Conservation (phyloP, 2,113 vertebrate genomes). For the Brevimyrus niger region DNA sequence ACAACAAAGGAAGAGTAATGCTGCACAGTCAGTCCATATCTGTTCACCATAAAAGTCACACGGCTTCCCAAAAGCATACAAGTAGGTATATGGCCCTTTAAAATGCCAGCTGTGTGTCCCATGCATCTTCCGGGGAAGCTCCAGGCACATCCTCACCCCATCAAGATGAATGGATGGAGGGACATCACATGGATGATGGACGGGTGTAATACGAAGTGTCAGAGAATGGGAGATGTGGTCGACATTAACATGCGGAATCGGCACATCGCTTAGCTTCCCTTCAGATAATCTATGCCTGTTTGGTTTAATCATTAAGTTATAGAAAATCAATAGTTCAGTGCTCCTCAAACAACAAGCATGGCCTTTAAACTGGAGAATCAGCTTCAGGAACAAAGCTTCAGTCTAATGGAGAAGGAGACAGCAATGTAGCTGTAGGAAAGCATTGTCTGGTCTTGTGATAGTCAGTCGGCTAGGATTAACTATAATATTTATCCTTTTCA, state of each 20-base stretch:
- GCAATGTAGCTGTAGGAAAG: background rate
- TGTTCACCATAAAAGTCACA: background rate
- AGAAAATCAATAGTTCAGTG: background rate
- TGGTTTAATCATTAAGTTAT: background rate
- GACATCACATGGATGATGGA: background rate
- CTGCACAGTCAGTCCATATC: background rate
- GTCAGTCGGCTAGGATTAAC: background rate
- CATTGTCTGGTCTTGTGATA: background rate
- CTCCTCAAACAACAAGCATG: background rate
- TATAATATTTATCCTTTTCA: background rate
- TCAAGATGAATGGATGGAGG: background rate
- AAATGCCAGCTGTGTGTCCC: background rate
- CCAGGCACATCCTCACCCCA: background rate
- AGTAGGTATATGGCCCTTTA: background rate
- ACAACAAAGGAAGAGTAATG: background rate
- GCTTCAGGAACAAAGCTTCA: background rate
- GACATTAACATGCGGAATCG: background rate
- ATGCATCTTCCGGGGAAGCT: background rate
- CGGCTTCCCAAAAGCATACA: background rate
- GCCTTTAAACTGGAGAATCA: background rate
- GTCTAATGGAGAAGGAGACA: background rate
- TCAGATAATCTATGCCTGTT: background rate
- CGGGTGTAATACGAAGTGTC: background rate
- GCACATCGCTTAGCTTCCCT: background rate
- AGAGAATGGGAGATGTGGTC: background rate